Evolutionary conservation across 2,113 vertebrate species (phyloP).

Genomic region (Ptychochromis oligacanthus): DNA sequence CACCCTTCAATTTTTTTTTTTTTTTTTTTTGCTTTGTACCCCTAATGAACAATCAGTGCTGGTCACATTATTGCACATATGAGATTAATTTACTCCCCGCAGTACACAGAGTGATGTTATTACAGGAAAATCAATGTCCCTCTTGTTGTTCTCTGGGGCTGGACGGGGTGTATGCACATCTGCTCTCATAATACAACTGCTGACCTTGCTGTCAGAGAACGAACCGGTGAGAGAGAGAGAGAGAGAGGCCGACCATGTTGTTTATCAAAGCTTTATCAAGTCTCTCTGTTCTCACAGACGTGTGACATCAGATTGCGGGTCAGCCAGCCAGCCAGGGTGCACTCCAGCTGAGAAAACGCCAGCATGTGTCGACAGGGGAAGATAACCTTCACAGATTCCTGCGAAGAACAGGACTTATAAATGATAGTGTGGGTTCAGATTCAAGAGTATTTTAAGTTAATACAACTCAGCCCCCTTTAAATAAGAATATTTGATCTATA

Average conservation of each 20-base stretch:
- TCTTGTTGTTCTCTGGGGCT: constrained; percentile 74
- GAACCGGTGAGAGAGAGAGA: constrained; percentile 34
- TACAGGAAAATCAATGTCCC: constrained; percentile 78
- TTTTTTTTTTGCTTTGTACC: constrained; percentile 28
- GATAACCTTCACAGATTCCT: constrained; percentile 42
- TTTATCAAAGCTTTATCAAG: constrained; percentile 75
- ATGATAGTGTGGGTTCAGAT: neutral
- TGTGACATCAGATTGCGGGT: constrained; percentile 65
- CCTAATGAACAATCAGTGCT: constrained; percentile 64
- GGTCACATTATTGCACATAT: constrained; percentile 72
- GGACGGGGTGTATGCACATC: constrained; percentile 71
- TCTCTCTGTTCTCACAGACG: constrained; percentile 54
- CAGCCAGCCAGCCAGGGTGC: constrained; percentile 44
- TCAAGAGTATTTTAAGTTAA: neutral
- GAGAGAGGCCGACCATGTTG: constrained; percentile 62
- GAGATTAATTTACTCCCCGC: constrained; percentile 75
- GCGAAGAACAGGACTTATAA: neutral
- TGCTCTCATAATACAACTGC: constrained; percentile 81
- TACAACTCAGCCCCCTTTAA: neutral
- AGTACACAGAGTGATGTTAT: constrained; percentile 72
- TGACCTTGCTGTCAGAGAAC: constrained; percentile 78
- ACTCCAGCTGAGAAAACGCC: constrained; percentile 25
- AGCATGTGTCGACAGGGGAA: constrained; percentile 21
- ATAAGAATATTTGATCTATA: constrained; percentile 4
- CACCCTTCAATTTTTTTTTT: too few species aligned